phyloP scores from a whole-genome alignment of 2,113 vertebrate genomes.

The Copsychus sechellarum region DNA sequence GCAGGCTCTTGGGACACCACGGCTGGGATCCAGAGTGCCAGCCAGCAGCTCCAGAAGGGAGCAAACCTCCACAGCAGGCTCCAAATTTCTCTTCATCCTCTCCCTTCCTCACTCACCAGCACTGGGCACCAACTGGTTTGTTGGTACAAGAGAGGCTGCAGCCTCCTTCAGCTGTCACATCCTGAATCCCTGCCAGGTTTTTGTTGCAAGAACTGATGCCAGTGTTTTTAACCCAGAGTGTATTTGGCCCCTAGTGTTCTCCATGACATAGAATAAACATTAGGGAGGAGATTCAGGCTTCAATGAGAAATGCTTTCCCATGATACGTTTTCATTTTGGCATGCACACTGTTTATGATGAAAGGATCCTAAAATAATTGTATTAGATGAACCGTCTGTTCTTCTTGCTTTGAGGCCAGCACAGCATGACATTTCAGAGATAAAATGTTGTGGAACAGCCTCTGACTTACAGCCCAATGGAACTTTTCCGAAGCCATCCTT shows the following conservation, averaged over 20 bases:
- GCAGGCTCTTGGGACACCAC: not conserved
- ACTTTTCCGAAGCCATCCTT: conserved; percentile 38
- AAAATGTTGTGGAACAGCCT: conserved; percentile 60
- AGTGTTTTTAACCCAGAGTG: conserved; percentile 57
- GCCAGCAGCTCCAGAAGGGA: not conserved
- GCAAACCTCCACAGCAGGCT: rapidly evolving
- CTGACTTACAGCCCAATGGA: conserved; percentile 49
- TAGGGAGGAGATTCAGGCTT: conserved; percentile 58
- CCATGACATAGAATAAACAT: conserved; percentile 64
- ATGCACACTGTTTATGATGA: conserved; percentile 63
- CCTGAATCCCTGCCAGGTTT: conserved; percentile 24
- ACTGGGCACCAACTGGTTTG: not conserved
- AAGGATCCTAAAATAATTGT: conserved; percentile 71
- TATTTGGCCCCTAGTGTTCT: conserved; percentile 52
- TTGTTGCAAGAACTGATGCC: conserved; percentile 41
- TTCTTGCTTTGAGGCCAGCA: conserved; percentile 62
- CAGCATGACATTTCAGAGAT: conserved; percentile 66
- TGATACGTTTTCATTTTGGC: conserved; percentile 68
- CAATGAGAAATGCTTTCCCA: conserved; percentile 69
- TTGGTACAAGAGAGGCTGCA: not conserved
- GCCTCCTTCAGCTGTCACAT: conserved; percentile 29
- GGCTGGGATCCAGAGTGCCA: not conserved
- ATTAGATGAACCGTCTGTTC: conserved; percentile 70
- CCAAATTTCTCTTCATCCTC: not conserved
- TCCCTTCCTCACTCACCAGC: not conserved